Base-by-base conservation (phyloP, 2,888 invertebrate genomes). In the Cryptus viduatorius region DNA sequence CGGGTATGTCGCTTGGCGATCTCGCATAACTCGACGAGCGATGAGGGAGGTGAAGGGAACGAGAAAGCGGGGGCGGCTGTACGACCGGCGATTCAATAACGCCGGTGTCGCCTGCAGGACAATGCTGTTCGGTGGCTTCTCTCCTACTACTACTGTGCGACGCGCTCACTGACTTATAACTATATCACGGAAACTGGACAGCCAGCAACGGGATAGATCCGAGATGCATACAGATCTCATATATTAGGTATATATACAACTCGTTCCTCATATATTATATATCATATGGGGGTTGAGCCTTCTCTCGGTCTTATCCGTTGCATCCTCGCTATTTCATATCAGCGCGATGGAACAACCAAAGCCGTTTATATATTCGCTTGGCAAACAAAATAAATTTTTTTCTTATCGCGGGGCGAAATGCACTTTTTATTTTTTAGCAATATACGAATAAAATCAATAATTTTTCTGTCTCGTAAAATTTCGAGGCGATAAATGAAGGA, bases 91-190 rank as follows among this genome's bases (percentile, higher is more conserved):
- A 88, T 88, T 87, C 86, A 87, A 87, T 88, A 87, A 87, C 82
- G 85, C 69, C 84, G 83, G 84, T 87, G 83, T 87, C 86, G 85
- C 84, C 82, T 84, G 83, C 83, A 86, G 88, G 85, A 87, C 86
- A 87, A 87, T 87, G 87, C 87, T 56, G 72, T 50, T 76, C 64
- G 72, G 48, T 50, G 37, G 16, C 29, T 14, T 50, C 75, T 64
- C 77, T 81, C 71, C 67, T 67, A 67, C 31, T 75, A 46, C 82
- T 75, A 46, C 79, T 46, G 72, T 73, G 56, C 56, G 78, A 77
- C 82, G 79, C 82, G 14, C 24, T 24, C 56, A 16, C 8, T 12
- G 79, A 76, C 82, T 82, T 19, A 59, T 29, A 75, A 76, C 84
- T 85, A 79, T 85, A 72, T 76, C 79, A 77, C 50, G 46, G 42